phyloP scores from a whole-genome alignment of 2,888 invertebrate genomes.

The Capitulum mitella region DNA sequence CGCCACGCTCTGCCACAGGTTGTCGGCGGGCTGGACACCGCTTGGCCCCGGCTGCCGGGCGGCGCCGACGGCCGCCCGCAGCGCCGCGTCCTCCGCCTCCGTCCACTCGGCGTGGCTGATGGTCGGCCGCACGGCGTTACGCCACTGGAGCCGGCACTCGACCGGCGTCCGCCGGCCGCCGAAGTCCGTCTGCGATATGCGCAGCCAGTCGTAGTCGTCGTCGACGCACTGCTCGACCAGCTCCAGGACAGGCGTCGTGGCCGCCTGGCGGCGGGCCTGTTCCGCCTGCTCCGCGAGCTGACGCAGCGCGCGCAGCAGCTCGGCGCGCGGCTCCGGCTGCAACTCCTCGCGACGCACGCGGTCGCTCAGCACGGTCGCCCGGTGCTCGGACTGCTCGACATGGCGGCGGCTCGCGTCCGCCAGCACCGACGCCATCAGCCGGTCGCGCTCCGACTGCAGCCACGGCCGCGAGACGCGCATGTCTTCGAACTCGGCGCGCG shows the following conservation, averaged over 20 bases:
- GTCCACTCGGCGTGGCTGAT: constrained; percentile 20
- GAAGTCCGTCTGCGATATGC: not conserved
- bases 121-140: not conserved
- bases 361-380: too few species aligned
- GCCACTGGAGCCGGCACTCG: constrained; percentile 8
- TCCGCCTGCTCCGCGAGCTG: not conserved
- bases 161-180: not conserved
- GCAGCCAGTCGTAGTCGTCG: constrained; percentile 1
- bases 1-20: not conserved
- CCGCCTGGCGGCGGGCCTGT: not conserved
- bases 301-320: not conserved
- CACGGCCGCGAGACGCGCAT: not conserved
- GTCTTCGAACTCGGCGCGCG: not conserved
- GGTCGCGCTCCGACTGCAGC: constrained; percentile 15
- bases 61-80: not conserved
- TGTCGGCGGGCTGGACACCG: too few species aligned
- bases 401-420: not conserved
- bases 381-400: too few species aligned
- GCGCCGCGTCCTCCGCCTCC: not conserved
- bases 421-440: not conserved
- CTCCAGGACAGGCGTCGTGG: not conserved
- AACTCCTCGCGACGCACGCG: not conserved
- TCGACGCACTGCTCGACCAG: not conserved
- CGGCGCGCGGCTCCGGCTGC: too few species aligned
- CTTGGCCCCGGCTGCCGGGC: too few species aligned